Percentiles rank a stretch among this genome's conserved stretches.
Evolutionary conservation across 2,113 vertebrate species (phyloP).

Genomic region (Sander vitreus): DNA sequence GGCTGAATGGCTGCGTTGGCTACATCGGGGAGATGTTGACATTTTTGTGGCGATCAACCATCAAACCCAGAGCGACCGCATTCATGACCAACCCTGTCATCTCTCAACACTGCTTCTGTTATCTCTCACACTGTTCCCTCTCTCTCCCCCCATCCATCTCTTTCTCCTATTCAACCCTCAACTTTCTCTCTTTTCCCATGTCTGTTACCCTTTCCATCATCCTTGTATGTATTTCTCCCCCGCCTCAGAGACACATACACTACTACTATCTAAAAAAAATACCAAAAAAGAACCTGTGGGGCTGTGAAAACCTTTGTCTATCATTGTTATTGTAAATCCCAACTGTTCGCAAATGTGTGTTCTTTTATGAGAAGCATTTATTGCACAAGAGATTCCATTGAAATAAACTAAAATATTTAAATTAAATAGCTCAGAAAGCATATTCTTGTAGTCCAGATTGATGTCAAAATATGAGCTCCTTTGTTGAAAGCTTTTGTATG

Average conservation of each 20-base stretch:
- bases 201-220: neutral
- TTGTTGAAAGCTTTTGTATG: neutral
- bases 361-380: neutral
- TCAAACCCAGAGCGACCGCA: conserved; percentile 78
- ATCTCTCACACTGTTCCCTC: conserved; percentile 61
- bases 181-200: conserved; percentile 23
- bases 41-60: conserved; percentile 86
- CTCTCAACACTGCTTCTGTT: conserved; percentile 84
- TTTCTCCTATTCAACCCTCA: conserved; percentile 1
- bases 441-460: neutral
- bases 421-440: neutral
- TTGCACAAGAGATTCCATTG: neutral
- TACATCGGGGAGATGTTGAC: conserved; percentile 82
- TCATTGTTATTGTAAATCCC: neutral
- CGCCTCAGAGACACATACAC: neutral
- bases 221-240: accelerated
- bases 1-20: conserved; percentile 78
- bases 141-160: neutral
- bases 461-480: neutral
- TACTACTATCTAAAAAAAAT: neutral
- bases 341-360: neutral
- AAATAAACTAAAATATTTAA: neutral
- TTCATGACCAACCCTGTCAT: conserved; percentile 75
- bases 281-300: too few species aligned
- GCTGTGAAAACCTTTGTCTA: too few species aligned